These are phyloP conservation scores for Coelopa frigida DNA, from an alignment of 1,140 invertebrate species.

Conservation along the genomic window DNA sequence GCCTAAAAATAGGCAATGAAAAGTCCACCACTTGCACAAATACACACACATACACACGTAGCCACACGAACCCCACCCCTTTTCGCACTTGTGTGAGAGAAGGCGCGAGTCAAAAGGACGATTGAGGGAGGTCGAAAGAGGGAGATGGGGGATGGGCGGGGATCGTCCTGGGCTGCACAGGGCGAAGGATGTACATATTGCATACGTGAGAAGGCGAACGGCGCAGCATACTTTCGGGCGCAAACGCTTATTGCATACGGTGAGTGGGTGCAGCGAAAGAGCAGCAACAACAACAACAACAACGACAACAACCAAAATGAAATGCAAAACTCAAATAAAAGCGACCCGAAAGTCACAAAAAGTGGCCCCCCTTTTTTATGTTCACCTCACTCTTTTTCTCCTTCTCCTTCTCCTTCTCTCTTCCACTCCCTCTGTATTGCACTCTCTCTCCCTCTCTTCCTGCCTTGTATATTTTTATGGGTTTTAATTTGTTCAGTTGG, in stretches of 20 bases:
- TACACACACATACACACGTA: no score
- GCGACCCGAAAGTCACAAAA: constrained; percentile 2
- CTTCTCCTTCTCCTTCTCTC: background rate
- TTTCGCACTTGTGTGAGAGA: no score
- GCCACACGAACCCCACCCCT: no score
- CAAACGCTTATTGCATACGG: constrained; percentile 9
- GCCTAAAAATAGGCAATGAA: no score
- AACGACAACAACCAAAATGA: background rate
- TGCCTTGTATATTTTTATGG: constrained; percentile 7
- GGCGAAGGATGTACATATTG: constrained; percentile 1
- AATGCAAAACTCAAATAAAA: constrained; percentile 14
- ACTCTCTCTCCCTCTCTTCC: background rate
- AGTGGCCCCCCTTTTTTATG: no score
- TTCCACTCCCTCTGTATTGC: background rate
- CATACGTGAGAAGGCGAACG: background rate
- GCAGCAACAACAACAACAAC: background rate
- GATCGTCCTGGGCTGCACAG: no score
- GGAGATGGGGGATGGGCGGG: no score
- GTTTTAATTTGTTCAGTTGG: constrained; percentile 10
- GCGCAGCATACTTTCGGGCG: constrained; percentile 8
- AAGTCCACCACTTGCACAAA: no score
- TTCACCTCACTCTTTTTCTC: background rate
- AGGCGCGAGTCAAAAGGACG: no score
- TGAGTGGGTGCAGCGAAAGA: constrained; percentile 2
- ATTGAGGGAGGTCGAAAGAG: no score